Percentiles rank a stretch among this genome's conserved stretches.
These are phyloP conservation scores for Tromatobia lineatoria DNA, from an alignment of 2,888 invertebrate genomes.

Conservation along the genomic window DNA sequence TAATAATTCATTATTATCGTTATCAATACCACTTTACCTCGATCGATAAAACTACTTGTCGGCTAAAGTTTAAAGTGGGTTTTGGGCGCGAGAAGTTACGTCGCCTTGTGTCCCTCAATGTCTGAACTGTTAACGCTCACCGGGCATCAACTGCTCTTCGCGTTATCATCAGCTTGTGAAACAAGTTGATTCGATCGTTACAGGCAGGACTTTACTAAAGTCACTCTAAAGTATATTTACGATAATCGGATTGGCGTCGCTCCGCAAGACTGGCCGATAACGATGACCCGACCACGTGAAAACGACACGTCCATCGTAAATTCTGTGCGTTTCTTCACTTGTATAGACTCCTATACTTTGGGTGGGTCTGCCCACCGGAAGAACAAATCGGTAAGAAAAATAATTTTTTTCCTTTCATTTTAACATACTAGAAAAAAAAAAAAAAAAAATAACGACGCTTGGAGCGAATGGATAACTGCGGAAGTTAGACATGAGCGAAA, in stretches of 20 bases:
- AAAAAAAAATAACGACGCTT: neutral
- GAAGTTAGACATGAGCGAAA: neutral
- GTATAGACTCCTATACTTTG: constrained; percentile 46
- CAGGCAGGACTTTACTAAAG: constrained; percentile 28
- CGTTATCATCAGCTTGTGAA: constrained; percentile 42
- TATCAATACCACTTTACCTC: constrained; percentile 59
- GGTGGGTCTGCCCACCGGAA: constrained; percentile 58
- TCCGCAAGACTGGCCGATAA: constrained; percentile 52
- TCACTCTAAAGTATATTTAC: constrained; percentile 61
- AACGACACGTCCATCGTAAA: constrained; percentile 25
- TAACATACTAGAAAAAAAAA: neutral
- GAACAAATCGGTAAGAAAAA: constrained; percentile 61
- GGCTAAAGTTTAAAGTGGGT: constrained; percentile 44
- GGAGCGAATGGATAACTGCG: neutral
- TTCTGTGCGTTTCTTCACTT: constrained; percentile 58
- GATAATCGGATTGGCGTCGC: constrained; percentile 64
- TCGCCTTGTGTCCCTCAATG: constrained; percentile 27
- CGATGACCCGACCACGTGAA: constrained; percentile 14
- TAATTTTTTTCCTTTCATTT: constrained; percentile 6
- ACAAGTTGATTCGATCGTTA: constrained; percentile 25
- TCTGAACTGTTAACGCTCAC: constrained; percentile 16
- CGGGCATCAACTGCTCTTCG: neutral
- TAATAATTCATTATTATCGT: constrained; percentile 61
- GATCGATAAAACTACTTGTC: constrained; percentile 60
- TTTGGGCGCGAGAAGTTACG: constrained; percentile 13